A percentile compares a stretch with the other conserved stretches of the same genome.
phyloP scores from a whole-genome alignment of 2,113 vertebrate species.

The Ginglymostoma cirratum region DNA sequence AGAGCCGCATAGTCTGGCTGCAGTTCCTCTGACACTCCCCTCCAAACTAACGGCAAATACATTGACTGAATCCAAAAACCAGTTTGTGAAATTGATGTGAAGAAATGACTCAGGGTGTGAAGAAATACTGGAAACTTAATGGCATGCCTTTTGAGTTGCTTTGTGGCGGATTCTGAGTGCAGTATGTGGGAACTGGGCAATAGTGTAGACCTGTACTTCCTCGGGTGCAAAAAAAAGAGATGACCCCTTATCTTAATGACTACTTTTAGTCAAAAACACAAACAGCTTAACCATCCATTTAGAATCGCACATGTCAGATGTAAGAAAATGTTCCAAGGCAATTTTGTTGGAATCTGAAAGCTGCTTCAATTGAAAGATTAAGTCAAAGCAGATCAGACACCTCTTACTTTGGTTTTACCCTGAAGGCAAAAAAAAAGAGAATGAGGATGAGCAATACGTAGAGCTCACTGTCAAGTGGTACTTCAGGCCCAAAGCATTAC shows the following conservation, averaged over 20 bases:
- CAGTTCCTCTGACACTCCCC: neutral
- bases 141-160: neutral
- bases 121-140: neutral
- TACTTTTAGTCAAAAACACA: neutral
- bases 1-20: neutral
- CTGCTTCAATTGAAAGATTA: slow-evolving; percentile 8
- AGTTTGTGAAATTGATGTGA: neutral
- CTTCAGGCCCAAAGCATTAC: neutral
- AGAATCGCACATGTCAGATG: neutral
- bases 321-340: slow-evolving; percentile 5
- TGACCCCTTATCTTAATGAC: neutral
- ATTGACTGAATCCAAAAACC: neutral
- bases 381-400: neutral
- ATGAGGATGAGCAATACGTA: too few relatives aligned
- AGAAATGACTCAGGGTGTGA: neutral
- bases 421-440: neutral
- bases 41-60: neutral
- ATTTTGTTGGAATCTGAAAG: neutral
- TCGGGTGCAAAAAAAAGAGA: neutral
- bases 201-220: neutral
- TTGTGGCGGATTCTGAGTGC: neutral
- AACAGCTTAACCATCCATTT: neutral
- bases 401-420: neutral
- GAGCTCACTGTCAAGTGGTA: neutral
- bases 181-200: too few relatives aligned